Percentiles rank a stretch among this genome's conserved stretches.
Evolutionary conservation across 1,140 invertebrate genomes (phyloP).

Genomic region (Lysiphlebus fabarum): DNA sequence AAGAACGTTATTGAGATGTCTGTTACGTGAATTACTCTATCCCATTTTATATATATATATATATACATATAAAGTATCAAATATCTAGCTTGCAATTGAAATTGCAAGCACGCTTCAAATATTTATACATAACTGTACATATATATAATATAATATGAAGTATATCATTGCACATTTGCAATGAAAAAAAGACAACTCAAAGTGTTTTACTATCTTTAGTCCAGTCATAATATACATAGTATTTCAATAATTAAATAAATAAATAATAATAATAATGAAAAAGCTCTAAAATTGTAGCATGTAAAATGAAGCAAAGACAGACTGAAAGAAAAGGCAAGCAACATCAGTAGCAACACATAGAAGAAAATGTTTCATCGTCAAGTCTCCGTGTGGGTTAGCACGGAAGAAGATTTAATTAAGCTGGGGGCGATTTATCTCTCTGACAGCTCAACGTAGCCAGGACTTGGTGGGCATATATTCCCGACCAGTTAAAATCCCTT

Average conservation of each 20-base stretch:
- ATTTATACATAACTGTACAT: too few relatives aligned
- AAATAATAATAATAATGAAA: conserved; percentile 54
- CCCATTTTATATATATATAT: conserved; percentile 12
- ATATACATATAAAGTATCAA: too few relatives aligned
- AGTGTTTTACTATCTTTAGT: too few relatives aligned
- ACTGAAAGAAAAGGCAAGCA: conserved; percentile 18
- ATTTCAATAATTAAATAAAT: conserved; percentile 40
- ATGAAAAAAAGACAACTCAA: too few relatives aligned
- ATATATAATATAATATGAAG: too few relatives aligned
- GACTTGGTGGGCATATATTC: conserved; percentile 34
- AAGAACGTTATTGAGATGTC: conserved; percentile 48
- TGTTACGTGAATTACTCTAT: conserved; percentile 44
- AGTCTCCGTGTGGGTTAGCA: conserved; percentile 29
- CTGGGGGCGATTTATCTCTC: conserved; percentile 56
- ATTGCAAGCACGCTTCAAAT: too few relatives aligned
- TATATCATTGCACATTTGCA: too few relatives aligned
- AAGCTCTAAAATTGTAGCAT: conserved; percentile 35
- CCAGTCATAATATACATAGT: too few relatives aligned
- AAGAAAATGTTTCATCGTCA: conserved; percentile 11
- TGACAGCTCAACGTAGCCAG: conserved; percentile 48
- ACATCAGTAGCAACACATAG: neutral
- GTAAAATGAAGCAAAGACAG: too few relatives aligned
- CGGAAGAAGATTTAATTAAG: conserved; percentile 59
- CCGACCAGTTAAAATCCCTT: conserved; percentile 3
- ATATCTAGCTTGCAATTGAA: too few relatives aligned